Conservation (phyloP, 2,797 vertebrate species). For the Aplochiton taeniatus region DNA sequence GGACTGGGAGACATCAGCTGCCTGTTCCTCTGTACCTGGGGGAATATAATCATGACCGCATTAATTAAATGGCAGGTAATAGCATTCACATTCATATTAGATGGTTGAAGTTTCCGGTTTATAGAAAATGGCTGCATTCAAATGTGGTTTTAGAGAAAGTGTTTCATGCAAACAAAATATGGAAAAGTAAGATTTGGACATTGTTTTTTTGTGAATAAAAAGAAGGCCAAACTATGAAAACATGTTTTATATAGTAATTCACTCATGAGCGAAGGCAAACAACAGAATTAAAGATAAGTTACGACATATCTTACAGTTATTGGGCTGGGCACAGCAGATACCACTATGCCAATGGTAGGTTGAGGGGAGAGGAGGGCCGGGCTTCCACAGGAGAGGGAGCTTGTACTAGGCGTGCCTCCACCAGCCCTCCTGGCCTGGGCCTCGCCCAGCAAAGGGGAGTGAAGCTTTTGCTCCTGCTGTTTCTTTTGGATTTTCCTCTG, state of each 20-base stretch:
- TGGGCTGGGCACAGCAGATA: constrained; percentile 91
- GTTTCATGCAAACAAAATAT: too few relatives aligned
- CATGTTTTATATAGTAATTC: too few relatives aligned
- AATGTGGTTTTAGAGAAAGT: too few relatives aligned
- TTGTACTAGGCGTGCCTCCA: constrained; percentile 65
- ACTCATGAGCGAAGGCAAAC: neutral
- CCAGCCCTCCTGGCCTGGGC: constrained; percentile 81
- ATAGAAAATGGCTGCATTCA: too few relatives aligned
- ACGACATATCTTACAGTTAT: constrained; percentile 82
- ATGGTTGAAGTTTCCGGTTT: too few relatives aligned
- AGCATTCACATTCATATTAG: too few relatives aligned
- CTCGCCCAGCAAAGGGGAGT: constrained; percentile 88
- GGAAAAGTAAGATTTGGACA: too few relatives aligned
- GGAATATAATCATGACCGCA: neutral
- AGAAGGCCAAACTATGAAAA: too few relatives aligned
- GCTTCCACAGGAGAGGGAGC: constrained; percentile 81
- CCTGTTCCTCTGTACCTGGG: constrained; percentile 86
- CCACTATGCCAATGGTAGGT: constrained; percentile 91
- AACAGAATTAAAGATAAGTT: neutral
- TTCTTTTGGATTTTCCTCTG: constrained; percentile 99
- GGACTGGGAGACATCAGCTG: constrained; percentile 89
- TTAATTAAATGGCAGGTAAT: too few relatives aligned
- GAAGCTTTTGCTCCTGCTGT: constrained; percentile 96
- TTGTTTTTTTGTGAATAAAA: too few relatives aligned
- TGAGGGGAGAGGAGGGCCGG: constrained; percentile 89